phyloP scores from a whole-genome alignment of 92 coral and sea anemone genomes.

The Blastomussa wellsi region DNA sequence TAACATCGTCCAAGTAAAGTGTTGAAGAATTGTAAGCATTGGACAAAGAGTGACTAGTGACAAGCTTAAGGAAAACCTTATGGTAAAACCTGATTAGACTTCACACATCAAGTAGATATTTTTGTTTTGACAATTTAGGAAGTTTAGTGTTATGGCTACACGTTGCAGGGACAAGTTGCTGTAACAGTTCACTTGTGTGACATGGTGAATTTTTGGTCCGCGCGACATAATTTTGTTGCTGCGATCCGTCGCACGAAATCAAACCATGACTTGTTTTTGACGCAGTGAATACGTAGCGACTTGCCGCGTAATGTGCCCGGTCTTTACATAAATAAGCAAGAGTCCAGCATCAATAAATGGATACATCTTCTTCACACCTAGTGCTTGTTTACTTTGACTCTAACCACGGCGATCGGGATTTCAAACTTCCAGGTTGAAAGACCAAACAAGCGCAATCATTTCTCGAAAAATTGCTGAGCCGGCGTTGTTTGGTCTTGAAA shows the following conservation, averaged over 20 bases:
- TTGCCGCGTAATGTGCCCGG: too few relatives aligned
- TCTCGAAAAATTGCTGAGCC: too few relatives aligned
- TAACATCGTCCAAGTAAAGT: background rate
- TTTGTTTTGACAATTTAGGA: background rate
- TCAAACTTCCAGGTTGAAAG: background rate
- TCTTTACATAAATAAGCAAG: background rate
- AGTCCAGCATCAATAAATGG: slow-evolving; percentile 29
- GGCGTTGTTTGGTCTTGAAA: too few relatives aligned
- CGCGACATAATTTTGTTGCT: too few relatives aligned
- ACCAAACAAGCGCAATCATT: too few relatives aligned
- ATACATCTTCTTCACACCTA: background rate
- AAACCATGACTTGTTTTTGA: too few relatives aligned
- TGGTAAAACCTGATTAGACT: background rate
- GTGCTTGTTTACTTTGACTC: background rate
- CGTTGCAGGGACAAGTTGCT: too few relatives aligned
- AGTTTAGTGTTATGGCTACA: background rate
- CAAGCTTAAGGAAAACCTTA: background rate
- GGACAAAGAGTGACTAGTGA: background rate
- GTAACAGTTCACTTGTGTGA: too few relatives aligned
- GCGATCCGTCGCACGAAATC: too few relatives aligned
- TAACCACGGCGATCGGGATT: background rate
- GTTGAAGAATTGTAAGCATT: background rate
- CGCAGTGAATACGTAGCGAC: too few relatives aligned
- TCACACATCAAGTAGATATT: background rate
- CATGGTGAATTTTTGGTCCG: too few relatives aligned